A percentile compares a stretch with the other conserved stretches of the same genome.
These are phyloP conservation scores for Chitala chitala DNA, from an alignment of 2,113 vertebrate species.

Conservation along the genomic window DNA sequence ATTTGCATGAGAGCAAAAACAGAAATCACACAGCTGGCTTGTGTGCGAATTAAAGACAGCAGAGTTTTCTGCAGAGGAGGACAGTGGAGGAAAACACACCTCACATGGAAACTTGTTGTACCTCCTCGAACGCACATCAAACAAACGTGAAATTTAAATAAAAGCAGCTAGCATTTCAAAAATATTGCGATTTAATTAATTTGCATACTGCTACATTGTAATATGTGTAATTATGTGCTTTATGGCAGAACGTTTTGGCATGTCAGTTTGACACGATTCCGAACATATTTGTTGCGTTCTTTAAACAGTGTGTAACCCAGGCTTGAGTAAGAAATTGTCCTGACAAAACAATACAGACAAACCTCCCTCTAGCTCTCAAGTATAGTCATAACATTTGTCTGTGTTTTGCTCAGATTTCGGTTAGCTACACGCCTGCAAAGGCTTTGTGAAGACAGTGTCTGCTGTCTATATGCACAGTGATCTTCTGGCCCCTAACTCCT, in stretches of 20 bases:
- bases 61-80: background rate
- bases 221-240: too few relatives aligned
- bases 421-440: slow-evolving; percentile 17
- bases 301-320: slow-evolving; percentile 32
- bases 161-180: background rate
- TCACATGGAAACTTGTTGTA: background rate
- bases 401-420: slow-evolving; percentile 17
- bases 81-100: background rate
- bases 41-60: too few relatives aligned
- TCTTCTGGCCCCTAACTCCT: slow-evolving; percentile 16
- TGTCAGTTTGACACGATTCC: slow-evolving; percentile 1
- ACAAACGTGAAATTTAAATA: background rate
- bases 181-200: background rate
- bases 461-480: slow-evolving; percentile 26
- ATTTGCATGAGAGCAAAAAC: too few relatives aligned
- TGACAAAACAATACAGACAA: slow-evolving; percentile 35
- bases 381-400: slow-evolving; percentile 43
- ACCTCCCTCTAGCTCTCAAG: slow-evolving; percentile 51
- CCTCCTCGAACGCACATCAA: background rate
- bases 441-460: slow-evolving; percentile 12
- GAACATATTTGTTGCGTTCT: slow-evolving; percentile 1
- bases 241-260: background rate
- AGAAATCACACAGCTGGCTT: too few relatives aligned
- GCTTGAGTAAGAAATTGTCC: slow-evolving; percentile 36
- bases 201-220: too few relatives aligned